Conservation (phyloP, 1,140 invertebrate species). For the Sitophilus oryzae region DNA sequence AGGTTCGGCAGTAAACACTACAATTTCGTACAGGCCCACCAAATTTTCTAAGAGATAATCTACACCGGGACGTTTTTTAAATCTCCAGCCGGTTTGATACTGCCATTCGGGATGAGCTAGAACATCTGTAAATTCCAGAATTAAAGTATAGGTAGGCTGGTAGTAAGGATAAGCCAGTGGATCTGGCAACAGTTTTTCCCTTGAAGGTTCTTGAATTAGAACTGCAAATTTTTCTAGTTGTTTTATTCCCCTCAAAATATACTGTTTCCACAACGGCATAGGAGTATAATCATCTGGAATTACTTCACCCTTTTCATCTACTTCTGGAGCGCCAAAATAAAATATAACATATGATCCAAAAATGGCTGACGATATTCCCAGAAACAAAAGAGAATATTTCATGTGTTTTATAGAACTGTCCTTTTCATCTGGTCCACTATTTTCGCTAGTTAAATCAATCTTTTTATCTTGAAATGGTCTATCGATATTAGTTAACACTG, state of each 20-base stretch:
- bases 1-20: constrained; percentile 92
- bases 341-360: constrained; percentile 49
- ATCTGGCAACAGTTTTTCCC: constrained; percentile 91
- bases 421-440: constrained; percentile 32
- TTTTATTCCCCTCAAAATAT: constrained; percentile 54
- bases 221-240: constrained; percentile 17
- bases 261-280: constrained; percentile 64
- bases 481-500: background rate
- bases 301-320: constrained; percentile 64
- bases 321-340: constrained; percentile 63
- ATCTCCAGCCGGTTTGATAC: constrained; percentile 67
- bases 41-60: constrained; percentile 91
- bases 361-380: constrained; percentile 46
- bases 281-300: constrained; percentile 73
- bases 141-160: constrained; percentile 95
- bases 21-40: constrained; percentile 88
- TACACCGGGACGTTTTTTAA: constrained; percentile 93
- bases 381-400: constrained; percentile 49
- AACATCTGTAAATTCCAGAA: constrained; percentile 93
- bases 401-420: constrained; percentile 48
- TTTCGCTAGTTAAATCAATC: background rate
- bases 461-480: background rate
- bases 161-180: constrained; percentile 84
- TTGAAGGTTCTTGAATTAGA: constrained; percentile 84
- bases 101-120: constrained; percentile 98